These are phyloP conservation scores for Stenodema calcarata DNA, from an alignment of 2,888 invertebrate genomes.

Conservation along the genomic window DNA sequence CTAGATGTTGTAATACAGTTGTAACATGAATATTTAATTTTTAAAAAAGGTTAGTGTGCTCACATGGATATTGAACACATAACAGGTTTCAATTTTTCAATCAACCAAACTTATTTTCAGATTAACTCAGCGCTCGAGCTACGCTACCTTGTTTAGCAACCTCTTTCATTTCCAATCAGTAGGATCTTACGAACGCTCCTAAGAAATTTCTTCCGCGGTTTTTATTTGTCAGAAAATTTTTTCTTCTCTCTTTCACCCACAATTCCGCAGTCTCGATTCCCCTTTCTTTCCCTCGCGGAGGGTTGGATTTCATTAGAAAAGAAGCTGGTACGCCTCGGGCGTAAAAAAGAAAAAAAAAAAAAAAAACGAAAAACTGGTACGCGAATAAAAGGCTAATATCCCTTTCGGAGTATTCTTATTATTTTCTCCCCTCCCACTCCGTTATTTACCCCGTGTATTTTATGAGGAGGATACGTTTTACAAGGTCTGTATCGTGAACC, in stretches of 20 bases:
- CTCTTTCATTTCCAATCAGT: too few relatives aligned
- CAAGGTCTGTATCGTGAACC: conserved; percentile 20
- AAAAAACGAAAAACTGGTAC: conserved; percentile 17
- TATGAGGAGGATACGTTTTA: conserved; percentile 41
- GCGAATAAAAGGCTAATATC: conserved; percentile 43
- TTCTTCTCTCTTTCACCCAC: background rate
- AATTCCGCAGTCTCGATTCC: background rate
- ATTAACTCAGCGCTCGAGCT: too few relatives aligned
- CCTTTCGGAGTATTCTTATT: conserved; percentile 35
- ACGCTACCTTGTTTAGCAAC: too few relatives aligned
- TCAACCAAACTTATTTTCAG: too few relatives aligned
- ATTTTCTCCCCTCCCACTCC: background rate
- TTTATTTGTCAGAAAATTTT: background rate
- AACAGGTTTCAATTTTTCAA: too few relatives aligned
- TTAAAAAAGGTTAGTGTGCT: too few relatives aligned
- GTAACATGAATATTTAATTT: too few relatives aligned
- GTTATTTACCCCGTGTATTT: conserved; percentile 25
- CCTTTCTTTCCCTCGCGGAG: background rate
- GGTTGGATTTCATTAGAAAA: conserved; percentile 40
- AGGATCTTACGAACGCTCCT: background rate
- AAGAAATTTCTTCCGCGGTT: background rate
- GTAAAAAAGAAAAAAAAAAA: conserved; percentile 7
- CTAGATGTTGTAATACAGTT: too few relatives aligned
- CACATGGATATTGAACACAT: too few relatives aligned
- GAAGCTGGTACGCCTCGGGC: conserved; percentile 27